phyloP scores from a whole-genome alignment of 2,888 invertebrate species.

The Mesodorylaimus sp. region DNA sequence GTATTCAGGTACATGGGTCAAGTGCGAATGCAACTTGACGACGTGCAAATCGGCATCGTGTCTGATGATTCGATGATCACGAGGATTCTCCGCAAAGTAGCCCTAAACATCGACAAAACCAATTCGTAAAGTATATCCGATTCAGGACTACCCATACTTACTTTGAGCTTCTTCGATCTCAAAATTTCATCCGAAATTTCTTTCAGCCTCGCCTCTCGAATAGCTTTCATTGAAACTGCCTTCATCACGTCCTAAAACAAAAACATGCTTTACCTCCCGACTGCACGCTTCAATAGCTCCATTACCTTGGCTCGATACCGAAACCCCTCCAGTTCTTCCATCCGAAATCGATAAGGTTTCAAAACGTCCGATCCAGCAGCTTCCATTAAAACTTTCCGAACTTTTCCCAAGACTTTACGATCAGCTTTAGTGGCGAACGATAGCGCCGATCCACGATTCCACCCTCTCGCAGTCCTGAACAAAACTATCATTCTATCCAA shows the following conservation, averaged over 20 bases:
- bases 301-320: slow-evolving; percentile 61
- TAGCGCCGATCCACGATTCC: slow-evolving; percentile 36
- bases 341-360: slow-evolving; percentile 74
- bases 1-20: slow-evolving; percentile 81
- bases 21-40: slow-evolving; percentile 59
- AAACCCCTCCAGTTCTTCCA: slow-evolving; percentile 90
- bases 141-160: too few species aligned
- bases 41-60: slow-evolving; percentile 52
- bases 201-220: slow-evolving; percentile 76
- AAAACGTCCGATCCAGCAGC: slow-evolving; percentile 29
- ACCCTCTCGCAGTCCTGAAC: slow-evolving; percentile 38
- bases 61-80: slow-evolving; percentile 46
- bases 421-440: slow-evolving; percentile 73
- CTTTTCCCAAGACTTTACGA: slow-evolving; percentile 48
- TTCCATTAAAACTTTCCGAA: slow-evolving; percentile 43
- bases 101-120: slow-evolving; percentile 38
- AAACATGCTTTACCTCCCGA: neutral
- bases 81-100: slow-evolving; percentile 77
- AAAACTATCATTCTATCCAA: neutral
- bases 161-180: slow-evolving; percentile 68
- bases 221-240: slow-evolving; percentile 75
- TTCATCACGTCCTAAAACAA: slow-evolving; percentile 68
- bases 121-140: too few species aligned
- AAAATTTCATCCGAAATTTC: slow-evolving; percentile 86
- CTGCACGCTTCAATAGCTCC: slow-evolving; percentile 8